Base-by-base conservation (phyloP, 2,797 vertebrate species). In the Argyrosomus regius region DNA sequence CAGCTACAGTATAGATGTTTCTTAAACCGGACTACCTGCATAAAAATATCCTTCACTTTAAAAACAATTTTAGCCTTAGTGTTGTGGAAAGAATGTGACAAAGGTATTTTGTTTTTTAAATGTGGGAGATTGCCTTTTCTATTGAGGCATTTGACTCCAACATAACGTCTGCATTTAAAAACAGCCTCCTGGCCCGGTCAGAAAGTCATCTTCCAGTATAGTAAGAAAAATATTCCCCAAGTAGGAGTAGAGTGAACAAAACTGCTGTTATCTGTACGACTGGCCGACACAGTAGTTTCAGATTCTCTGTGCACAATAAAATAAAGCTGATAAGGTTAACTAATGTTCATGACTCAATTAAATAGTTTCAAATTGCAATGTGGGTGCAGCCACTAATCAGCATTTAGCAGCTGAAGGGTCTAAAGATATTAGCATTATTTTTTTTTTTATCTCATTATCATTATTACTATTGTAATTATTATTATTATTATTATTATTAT, bases 141-240 rank as follows among this genome's bases (percentile, higher is more conserved):
- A 66, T 9, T 48, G 43, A 20, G 7, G 7, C 24, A 45, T 3
- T 22, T 53, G 18, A 71, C 53, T 59, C 26, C 12, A 16, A 73
- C 56, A 80, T 78, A 58, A 65, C 62, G 41, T 62, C 2, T 84
- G 46, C n/a, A 49, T 80, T 68, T 56, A 58, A 69, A 58, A 72
- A 53, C 45, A 57, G 45, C 53, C 39, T 54, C 22, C 14, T 0
- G 4, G 22, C 3, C 39, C 1, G 2, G 52, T 43, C 57, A 26
- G 20, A 28, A 22, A 60, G 48, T 56, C 3, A 65, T 61, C 4
- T 54, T 6, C 4, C 52, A 3, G 4, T 2, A 24, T 0, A 41
- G 9, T 22, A 35, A 62, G 60, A 69, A 57, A 58, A 64, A 82
- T 72, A 75, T 72, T 64, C n/a, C 60, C 11, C 18, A 24, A 28